These are phyloP conservation scores for Hippocampus zosterae DNA, from an alignment of 2,113 vertebrate genomes.

Conservation along the genomic window DNA sequence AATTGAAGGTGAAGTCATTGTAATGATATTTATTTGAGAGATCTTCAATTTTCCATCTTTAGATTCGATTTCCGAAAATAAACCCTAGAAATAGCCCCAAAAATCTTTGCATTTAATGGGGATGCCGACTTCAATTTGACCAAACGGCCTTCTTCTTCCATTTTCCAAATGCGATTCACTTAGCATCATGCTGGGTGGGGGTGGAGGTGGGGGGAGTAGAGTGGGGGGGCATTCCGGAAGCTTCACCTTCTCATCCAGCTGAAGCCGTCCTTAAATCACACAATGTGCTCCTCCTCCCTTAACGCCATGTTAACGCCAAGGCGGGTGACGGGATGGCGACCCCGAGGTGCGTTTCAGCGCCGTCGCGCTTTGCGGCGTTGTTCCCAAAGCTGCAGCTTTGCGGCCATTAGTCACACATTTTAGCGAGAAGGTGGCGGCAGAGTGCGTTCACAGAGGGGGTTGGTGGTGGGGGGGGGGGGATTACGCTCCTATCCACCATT, in stretches of 20 bases:
- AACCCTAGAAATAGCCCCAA: too few relatives aligned
- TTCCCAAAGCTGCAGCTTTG: slow-evolving; percentile 76
- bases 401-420: slow-evolving; percentile 83
- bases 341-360: slow-evolving; percentile 6
- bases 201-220: too few relatives aligned
- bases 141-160: not conserved
- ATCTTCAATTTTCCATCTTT: too few relatives aligned
- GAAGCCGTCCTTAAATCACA: slow-evolving; percentile 79
- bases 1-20: too few relatives aligned
- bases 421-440: slow-evolving; percentile 78
- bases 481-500: slow-evolving; percentile 76
- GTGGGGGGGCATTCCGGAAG: slow-evolving; percentile 75
- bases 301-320: slow-evolving; percentile 74
- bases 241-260: slow-evolving; percentile 78
- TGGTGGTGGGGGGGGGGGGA: slow-evolving; percentile 49
- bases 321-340: slow-evolving; percentile 24
- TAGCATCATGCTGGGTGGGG: slow-evolving; percentile 65
- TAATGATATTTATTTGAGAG: not conserved
- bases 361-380: slow-evolving; percentile 52
- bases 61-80: too few relatives aligned
- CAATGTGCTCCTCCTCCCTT: slow-evolving; percentile 73
- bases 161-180: slow-evolving; percentile 39
- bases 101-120: too few relatives aligned
- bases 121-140: too few relatives aligned
- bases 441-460: slow-evolving; percentile 63